phyloP scores from a whole-genome alignment of 64 coral and sea anemone genomes.

The Platygyra sinensis region DNA sequence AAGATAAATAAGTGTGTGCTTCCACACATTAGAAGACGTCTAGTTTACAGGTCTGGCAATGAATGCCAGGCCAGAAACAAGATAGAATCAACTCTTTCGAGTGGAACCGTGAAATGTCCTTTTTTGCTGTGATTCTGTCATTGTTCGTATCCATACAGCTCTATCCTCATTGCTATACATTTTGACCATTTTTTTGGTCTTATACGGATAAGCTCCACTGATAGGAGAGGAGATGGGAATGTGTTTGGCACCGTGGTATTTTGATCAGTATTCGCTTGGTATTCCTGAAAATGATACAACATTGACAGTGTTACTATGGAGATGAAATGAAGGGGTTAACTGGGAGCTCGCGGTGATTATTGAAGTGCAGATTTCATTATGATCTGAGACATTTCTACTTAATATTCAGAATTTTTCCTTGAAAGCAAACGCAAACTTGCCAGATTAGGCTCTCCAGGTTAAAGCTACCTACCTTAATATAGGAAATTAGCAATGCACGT shows the following conservation, averaged over 20 bases:
- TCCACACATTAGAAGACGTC: too few relatives aligned
- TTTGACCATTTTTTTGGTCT: neutral
- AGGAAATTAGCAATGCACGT: too few relatives aligned
- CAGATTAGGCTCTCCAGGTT: too few relatives aligned
- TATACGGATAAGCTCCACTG: neutral
- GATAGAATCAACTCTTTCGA: neutral
- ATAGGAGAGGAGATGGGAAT: neutral
- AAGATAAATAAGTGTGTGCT: too few relatives aligned
- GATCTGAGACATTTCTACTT: too few relatives aligned
- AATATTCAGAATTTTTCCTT: too few relatives aligned
- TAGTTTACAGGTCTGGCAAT: too few relatives aligned
- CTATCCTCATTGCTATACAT: conserved; percentile 38
- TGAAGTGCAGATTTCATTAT: too few relatives aligned
- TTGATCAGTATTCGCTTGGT: neutral
- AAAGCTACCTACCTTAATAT: too few relatives aligned
- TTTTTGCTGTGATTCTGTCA: neutral
- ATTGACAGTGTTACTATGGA: neutral
- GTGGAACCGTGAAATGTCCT: neutral
- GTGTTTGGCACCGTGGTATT: conserved; percentile 3
- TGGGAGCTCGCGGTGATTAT: too few relatives aligned
- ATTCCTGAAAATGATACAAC: neutral
- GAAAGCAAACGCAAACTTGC: too few relatives aligned
- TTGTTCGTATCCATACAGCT: neutral
- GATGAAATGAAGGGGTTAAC: neutral
- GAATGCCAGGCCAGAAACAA: neutral